Evolutionary conservation across 1,140 invertebrate genomes (phyloP).

Genomic region (Chrysomallon squamiferum): DNA sequence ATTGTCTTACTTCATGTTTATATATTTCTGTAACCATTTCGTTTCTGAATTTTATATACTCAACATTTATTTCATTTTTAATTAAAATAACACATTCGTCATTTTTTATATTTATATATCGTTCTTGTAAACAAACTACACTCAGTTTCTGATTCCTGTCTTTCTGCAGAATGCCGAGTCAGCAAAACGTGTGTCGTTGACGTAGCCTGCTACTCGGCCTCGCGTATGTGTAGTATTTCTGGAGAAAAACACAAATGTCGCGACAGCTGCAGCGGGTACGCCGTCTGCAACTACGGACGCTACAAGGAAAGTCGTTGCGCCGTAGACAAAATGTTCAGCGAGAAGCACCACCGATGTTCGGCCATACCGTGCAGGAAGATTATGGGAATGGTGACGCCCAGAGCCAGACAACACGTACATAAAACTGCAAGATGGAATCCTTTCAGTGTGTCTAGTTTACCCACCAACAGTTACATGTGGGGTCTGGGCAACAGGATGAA

Average conservation of each 20-base stretch:
- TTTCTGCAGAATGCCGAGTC: neutral
- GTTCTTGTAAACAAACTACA: too few species aligned
- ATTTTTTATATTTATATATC: too few species aligned
- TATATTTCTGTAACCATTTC: neutral
- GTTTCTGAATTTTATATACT: too few species aligned
- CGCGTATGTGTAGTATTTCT: neutral
- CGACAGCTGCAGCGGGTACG: neutral
- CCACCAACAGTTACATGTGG: neutral
- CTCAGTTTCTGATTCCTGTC: too few species aligned
- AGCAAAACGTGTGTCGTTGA: neutral
- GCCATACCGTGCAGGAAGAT: neutral
- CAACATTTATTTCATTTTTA: too few species aligned
- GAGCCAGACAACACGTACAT: neutral
- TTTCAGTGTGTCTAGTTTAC: neutral
- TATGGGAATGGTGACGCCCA: neutral
- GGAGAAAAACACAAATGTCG: neutral
- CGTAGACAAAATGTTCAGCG: neutral
- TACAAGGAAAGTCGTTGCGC: neutral
- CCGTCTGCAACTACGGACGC: conserved; percentile 3
- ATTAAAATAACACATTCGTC: too few species aligned
- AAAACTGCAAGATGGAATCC: neutral
- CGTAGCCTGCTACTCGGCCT: neutral
- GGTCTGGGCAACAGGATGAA: too few species aligned
- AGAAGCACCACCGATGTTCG: neutral
- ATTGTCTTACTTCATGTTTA: neutral